A percentile compares a stretch with the other conserved stretches of the same genome.
These are phyloP conservation scores for Congeria kusceri DNA, from an alignment of 2,888 invertebrate genomes.

Conservation along the genomic window DNA sequence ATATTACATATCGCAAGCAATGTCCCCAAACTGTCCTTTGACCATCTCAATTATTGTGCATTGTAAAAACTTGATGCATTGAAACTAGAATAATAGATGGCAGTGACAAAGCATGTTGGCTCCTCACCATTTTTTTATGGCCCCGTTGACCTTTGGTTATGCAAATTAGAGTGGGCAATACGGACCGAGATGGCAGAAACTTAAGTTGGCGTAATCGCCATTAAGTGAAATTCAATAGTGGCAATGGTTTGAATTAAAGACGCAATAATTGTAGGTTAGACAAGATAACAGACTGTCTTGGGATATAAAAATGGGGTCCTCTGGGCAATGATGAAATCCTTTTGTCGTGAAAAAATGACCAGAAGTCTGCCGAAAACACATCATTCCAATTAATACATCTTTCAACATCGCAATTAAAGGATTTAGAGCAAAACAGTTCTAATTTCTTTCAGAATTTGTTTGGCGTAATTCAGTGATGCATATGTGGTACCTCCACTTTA, in stretches of 20 bases:
- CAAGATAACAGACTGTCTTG: constrained; percentile 35
- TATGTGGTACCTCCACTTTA: no score
- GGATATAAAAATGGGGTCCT: constrained; percentile 31
- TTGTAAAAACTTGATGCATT: constrained; percentile 55
- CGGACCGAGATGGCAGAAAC: constrained; percentile 32
- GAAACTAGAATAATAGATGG: constrained; percentile 29
- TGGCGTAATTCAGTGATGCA: no score
- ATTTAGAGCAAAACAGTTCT: not conserved
- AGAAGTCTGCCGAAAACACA: constrained; percentile 26
- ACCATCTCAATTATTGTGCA: constrained; percentile 16
- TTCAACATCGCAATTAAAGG: constrained; percentile 25
- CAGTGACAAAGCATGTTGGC: constrained; percentile 32
- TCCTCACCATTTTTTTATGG: constrained; percentile 43
- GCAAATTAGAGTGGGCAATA: constrained; percentile 48
- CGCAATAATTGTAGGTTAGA: constrained; percentile 52
- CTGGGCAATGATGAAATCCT: constrained; percentile 51
- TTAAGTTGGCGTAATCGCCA: constrained; percentile 41
- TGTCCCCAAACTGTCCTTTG: not conserved
- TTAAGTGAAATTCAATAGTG: constrained; percentile 51
- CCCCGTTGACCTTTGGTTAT: constrained; percentile 54
- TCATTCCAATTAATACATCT: constrained; percentile 49
- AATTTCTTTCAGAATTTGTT: no score
- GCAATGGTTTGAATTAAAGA: constrained; percentile 45
- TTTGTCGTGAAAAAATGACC: constrained; percentile 49
- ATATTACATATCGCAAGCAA: constrained; percentile 37